These are phyloP conservation scores for Ormyrus pomaceus DNA, from an alignment of 2,888 invertebrate genomes.

Conservation along the genomic window DNA sequence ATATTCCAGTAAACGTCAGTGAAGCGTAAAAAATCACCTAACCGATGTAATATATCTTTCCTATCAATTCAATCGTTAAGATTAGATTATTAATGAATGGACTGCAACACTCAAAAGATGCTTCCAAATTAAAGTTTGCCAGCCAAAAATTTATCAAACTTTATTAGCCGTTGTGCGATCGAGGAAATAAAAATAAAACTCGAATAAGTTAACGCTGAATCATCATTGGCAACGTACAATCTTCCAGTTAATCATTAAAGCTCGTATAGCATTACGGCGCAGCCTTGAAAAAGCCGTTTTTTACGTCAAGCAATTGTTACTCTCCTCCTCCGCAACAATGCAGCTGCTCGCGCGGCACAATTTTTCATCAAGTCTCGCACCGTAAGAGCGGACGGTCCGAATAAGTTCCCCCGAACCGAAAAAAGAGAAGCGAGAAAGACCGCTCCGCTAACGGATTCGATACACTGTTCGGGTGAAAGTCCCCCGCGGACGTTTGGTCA, in stretches of 20 bases:
- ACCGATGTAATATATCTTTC: too few species aligned
- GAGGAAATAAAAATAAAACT: background rate
- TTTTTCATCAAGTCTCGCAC: too few species aligned
- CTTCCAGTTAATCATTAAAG: slow-evolving; percentile 24
- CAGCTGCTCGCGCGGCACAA: too few species aligned
- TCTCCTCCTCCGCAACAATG: background rate
- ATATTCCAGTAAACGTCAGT: too few species aligned
- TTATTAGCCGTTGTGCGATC: too few species aligned
- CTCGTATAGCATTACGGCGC: background rate
- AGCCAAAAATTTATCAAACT: too few species aligned
- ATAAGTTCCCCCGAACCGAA: too few species aligned
- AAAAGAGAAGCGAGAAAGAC: too few species aligned
- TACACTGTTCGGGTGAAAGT: slow-evolving; percentile 6
- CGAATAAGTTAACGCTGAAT: background rate
- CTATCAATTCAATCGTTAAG: too few species aligned
- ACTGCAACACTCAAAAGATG: background rate
- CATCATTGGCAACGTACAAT: background rate
- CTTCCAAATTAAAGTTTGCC: background rate
- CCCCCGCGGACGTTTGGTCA: background rate
- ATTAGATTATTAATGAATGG: too few species aligned
- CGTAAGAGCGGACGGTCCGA: too few species aligned
- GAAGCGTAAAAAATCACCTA: too few species aligned
- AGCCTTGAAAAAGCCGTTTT: slow-evolving; percentile 15
- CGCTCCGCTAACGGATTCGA: background rate
- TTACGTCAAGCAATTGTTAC: background rate